Evolutionary conservation across 2,113 vertebrate genomes (phyloP).

Genomic region (Felis catus): DNA sequence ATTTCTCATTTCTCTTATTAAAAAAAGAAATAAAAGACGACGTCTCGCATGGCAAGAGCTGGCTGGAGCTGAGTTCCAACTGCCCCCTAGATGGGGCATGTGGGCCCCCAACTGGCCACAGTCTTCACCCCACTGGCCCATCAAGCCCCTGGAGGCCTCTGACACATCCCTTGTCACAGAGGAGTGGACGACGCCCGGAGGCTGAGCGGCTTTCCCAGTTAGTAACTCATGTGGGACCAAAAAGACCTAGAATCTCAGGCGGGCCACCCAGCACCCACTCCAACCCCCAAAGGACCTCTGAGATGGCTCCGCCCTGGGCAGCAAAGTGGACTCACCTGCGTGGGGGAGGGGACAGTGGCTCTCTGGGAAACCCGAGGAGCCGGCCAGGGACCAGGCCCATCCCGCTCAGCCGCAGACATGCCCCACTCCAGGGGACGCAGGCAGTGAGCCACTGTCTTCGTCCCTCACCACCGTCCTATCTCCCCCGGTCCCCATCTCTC

Average conservation of each 20-base stretch:
- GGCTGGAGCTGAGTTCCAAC: neutral
- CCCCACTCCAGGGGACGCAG: neutral
- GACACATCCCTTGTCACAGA: neutral
- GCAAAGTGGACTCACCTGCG: neutral
- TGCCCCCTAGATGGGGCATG: neutral
- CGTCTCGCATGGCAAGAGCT: neutral
- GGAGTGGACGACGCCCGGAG: neutral
- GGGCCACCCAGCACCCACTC: neutral
- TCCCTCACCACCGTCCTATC: neutral
- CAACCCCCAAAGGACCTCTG: neutral
- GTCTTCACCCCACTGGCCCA: neutral
- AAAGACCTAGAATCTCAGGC: neutral
- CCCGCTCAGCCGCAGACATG: neutral
- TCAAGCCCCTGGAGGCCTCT: neutral
- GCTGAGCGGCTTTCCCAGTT: neutral
- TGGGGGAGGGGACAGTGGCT: too few species aligned
- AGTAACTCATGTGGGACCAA: neutral
- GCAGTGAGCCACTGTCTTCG: rapidly evolving
- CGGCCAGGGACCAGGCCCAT: too few species aligned
- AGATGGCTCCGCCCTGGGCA: neutral
- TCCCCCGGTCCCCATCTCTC: neutral
- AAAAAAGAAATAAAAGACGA: neutral
- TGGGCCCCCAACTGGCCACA: neutral
- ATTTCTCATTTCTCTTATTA: neutral
- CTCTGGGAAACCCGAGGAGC: neutral